These are phyloP conservation scores for Agriopis marginaria DNA, from an alignment of 2,888 invertebrate species.

Conservation along the genomic window DNA sequence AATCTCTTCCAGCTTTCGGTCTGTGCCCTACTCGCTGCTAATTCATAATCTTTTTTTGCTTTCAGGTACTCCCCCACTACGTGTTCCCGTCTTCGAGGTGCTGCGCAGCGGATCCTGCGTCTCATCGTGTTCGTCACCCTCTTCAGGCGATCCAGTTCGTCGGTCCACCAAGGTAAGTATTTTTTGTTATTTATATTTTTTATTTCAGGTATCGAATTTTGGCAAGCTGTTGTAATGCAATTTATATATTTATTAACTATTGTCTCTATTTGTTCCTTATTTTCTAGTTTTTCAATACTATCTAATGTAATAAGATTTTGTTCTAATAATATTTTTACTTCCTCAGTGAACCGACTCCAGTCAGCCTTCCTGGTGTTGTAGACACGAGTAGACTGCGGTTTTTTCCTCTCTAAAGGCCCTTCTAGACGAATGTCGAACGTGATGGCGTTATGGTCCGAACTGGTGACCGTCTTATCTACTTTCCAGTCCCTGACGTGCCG, in stretches of 20 bases:
- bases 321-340: neutral
- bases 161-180: too few species aligned
- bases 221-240: neutral
- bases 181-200: neutral
- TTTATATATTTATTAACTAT: neutral
- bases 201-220: conserved; percentile 1
- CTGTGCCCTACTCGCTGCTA: neutral
- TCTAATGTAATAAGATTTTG: neutral
- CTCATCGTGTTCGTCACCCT: neutral
- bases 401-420: neutral
- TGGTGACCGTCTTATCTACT: conserved; percentile 4
- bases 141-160: neutral
- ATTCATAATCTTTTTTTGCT: neutral
- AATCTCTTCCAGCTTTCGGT: neutral
- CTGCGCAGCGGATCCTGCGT: conserved; percentile 5
- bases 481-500: neutral
- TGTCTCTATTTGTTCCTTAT: neutral
- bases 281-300: neutral
- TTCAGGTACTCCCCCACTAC: conserved; percentile 2
- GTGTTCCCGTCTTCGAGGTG: conserved; percentile 1
- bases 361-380: neutral
- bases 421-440: neutral
- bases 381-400: neutral
- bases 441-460: conserved; percentile 9
- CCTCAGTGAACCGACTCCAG: conserved; percentile 9